These are phyloP conservation scores for Rallus crepitans DNA, from an alignment of 2,797 vertebrate species.

Conservation along the genomic window DNA sequence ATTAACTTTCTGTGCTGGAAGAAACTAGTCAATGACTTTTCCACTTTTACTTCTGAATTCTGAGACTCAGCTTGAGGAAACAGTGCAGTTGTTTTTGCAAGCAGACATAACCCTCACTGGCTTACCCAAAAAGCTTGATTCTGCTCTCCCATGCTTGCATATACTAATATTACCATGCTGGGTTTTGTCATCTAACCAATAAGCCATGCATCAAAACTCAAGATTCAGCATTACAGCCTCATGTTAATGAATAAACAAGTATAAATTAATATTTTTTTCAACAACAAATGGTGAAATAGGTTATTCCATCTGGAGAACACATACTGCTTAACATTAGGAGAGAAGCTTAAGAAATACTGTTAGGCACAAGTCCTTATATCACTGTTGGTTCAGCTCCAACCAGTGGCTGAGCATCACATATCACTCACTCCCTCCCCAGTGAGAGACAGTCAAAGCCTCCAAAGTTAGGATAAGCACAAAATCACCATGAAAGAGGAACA, in stretches of 20 bases:
- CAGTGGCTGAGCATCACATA: too few relatives aligned
- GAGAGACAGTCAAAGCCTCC: too few relatives aligned
- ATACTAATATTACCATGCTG: not conserved
- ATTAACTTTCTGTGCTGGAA: conserved; percentile 33
- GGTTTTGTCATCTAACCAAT: not conserved
- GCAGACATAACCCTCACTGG: not conserved
- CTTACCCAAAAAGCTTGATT: not conserved
- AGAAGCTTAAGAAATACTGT: not conserved
- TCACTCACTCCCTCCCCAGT: too few relatives aligned
- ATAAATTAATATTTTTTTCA: not conserved
- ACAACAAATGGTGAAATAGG: not conserved
- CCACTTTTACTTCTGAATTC: conserved; percentile 1
- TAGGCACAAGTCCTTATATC: fast-evolving
- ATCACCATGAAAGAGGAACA: too few relatives aligned
- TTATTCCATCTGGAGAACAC: not conserved
- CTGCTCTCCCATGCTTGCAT: not conserved
- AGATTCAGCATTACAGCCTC: not conserved
- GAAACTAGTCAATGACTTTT: conserved; percentile 21
- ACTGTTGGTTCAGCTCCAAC: not conserved
- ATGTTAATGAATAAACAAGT: not conserved
- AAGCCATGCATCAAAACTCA: not conserved
- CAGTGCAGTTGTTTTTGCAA: not conserved
- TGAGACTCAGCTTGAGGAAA: not conserved
- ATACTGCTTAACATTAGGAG: not conserved
- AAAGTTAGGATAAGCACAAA: too few relatives aligned